Base-by-base conservation (phyloP, 2,888 invertebrate genomes). In the Rugalucina vietnamica region DNA sequence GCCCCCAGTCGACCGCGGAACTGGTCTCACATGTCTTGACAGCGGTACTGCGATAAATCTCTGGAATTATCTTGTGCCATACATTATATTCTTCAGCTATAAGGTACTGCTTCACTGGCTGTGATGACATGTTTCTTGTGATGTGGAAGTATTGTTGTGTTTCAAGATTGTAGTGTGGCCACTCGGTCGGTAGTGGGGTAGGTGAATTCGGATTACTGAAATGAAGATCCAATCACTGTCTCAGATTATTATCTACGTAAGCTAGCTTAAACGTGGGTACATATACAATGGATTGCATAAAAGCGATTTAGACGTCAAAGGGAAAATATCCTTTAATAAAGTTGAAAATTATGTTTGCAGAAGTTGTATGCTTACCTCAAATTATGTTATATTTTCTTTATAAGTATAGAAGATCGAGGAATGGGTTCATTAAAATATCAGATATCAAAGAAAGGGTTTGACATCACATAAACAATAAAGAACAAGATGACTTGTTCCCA, bases 151-250 rank as follows among this genome's bases (percentile, higher is more conserved):
- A 43, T 14, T 39, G 27, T 24, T 72, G 72, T 18, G 5, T 72
- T 21, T 27, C 29, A 2, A 32, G 10, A 29, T n/a, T 49, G 29
- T 72, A 72, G 24, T n/a, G 14, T 27, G 72, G 72, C 72, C 72
- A 72, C 14, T 29, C 37, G 32, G 29, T 39, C 49, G 24, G 24
- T 2, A 72, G 29, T 21, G 39, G 39, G 3, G 27, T 29, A 27
- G 72, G 72, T n/a, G 21, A 27, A 72, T 72, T 72, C 10, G 72
- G 72, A n/a, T 72, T 49, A 1, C 72, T 72, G 72, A 39, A 71
- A 71, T 71, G 1, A 36, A 71, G n/a, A n/a, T 14, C 12, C 8
- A 60, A 29, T n/a, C 8, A 60, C 8, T 60, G 8, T 21, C n/a
- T n/a, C 50, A 49, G 50, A n/a, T n/a, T 49, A 49, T 18, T 49